A percentile compares a stretch with the other conserved stretches of the same genome.
Evolutionary conservation across 2,888 invertebrate species (phyloP).

Genomic region (Acholoe squamosa): DNA sequence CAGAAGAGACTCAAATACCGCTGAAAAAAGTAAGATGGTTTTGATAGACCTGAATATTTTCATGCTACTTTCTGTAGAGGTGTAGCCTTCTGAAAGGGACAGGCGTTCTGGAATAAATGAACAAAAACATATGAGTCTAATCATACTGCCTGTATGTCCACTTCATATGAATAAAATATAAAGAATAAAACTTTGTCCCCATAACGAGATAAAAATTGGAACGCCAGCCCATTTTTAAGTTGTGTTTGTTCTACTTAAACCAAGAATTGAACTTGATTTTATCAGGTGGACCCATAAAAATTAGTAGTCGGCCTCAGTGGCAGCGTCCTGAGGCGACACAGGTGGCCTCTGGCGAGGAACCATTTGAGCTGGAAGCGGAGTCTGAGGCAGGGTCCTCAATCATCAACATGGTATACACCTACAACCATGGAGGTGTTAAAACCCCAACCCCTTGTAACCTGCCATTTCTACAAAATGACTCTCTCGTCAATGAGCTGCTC

Average conservation of each 20-base stretch:
- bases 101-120: too few relatives aligned
- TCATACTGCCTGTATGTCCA: too few relatives aligned
- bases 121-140: too few relatives aligned
- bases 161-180: too few relatives aligned
- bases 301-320: slow-evolving; percentile 77
- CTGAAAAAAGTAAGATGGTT: slow-evolving; percentile 53
- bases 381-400: slow-evolving; percentile 74
- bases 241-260: too few relatives aligned
- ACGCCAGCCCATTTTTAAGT: too few relatives aligned
- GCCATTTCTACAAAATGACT: slow-evolving; percentile 71
- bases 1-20: slow-evolving; percentile 4
- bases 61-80: too few relatives aligned
- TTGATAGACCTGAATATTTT: too few relatives aligned
- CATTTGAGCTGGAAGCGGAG: slow-evolving; percentile 62
- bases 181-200: too few relatives aligned
- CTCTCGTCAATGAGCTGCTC: slow-evolving; percentile 75
- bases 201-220: too few relatives aligned
- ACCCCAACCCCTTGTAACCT: slow-evolving; percentile 67
- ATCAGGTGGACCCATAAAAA: slow-evolving; percentile 73
- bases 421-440: slow-evolving; percentile 65
- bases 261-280: neutral
- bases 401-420: slow-evolving; percentile 73
- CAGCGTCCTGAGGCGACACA: slow-evolving; percentile 65
- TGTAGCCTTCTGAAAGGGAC: too few relatives aligned
- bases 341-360: slow-evolving; percentile 52